Percentiles rank a stretch among this genome's conserved stretches.
Conservation (phyloP, 1,140 invertebrate species). For the Diplogasteroides magnus region DNA sequence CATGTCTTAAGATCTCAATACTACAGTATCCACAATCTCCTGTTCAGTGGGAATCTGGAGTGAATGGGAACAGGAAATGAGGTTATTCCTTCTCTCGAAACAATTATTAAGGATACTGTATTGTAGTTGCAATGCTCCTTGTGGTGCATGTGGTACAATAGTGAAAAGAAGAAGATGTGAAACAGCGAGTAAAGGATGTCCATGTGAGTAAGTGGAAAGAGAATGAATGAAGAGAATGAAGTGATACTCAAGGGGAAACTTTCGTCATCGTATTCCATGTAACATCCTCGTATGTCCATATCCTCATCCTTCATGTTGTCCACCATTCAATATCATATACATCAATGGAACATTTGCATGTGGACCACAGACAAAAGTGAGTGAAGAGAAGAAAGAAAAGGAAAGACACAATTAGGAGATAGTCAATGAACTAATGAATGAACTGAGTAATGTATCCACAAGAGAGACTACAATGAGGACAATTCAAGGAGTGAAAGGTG, state of each 20-base stretch:
- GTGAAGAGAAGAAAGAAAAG: too few species aligned
- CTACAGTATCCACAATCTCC: not conserved
- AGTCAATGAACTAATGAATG: too few species aligned
- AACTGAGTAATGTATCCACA: too few species aligned
- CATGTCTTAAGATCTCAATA: not conserved
- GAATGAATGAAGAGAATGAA: not conserved
- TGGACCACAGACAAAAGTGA: constrained; percentile 13
- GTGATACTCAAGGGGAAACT: not conserved
- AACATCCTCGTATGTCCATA: constrained; percentile 12
- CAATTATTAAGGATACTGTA: not conserved
- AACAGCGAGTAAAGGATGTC: not conserved
- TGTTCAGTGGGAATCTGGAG: constrained; percentile 6
- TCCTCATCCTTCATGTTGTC: constrained; percentile 14
- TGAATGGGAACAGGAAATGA: constrained; percentile 3
- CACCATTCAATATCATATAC: constrained; percentile 12
- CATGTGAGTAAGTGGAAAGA: constrained; percentile 10
- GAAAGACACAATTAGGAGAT: too few species aligned
- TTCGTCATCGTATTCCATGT: constrained; percentile 2
- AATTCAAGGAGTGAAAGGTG: too few species aligned
- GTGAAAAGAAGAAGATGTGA: not conserved
- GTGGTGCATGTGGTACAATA: constrained; percentile 9
- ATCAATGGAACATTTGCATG: constrained; percentile 14
- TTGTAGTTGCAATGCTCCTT: constrained; percentile 7
- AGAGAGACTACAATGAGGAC: too few species aligned
- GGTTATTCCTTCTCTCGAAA: not conserved